Conservation (phyloP, 2,797 vertebrate species). For the Lates japonicus region DNA sequence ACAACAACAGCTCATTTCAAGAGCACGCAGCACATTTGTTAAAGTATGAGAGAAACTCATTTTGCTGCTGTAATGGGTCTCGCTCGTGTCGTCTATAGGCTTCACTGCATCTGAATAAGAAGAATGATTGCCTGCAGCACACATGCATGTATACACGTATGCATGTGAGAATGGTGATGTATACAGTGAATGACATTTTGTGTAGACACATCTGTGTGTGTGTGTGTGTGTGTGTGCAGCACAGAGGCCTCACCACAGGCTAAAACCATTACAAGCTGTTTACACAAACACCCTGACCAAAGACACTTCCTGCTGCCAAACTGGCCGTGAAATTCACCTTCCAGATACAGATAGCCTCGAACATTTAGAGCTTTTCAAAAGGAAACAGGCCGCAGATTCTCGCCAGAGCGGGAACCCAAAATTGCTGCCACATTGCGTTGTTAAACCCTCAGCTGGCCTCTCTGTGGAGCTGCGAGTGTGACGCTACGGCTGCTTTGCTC, state of each 20-base stretch:
- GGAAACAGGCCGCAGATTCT: conserved; percentile 68
- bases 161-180: conserved; percentile 1
- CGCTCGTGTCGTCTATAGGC: conserved; percentile 14
- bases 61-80: neutral
- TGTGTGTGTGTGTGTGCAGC: neutral
- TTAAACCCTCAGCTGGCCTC: conserved; percentile 34
- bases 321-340: conserved; percentile 80
- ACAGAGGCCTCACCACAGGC: conserved; percentile 31
- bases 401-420: conserved; percentile 65
- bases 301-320: conserved; percentile 84
- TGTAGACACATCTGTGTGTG: neutral
- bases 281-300: conserved; percentile 78
- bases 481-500: neutral
- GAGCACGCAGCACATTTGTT: neutral
- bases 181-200: neutral
- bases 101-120: conserved; percentile 28
- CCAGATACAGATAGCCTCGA: conserved; percentile 51
- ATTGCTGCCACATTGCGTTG: conserved; percentile 82
- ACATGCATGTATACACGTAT: neutral
- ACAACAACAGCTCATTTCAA: neutral
- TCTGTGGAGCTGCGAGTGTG: neutral
- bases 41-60: conserved; percentile 23
- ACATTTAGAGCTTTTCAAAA: conserved; percentile 66
- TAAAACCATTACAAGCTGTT: conserved; percentile 82
- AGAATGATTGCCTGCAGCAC: neutral